Percentiles rank a stretch among this genome's conserved stretches.
Conservation (phyloP, 2,888 invertebrate species). For the Orthosia gracilis region DNA sequence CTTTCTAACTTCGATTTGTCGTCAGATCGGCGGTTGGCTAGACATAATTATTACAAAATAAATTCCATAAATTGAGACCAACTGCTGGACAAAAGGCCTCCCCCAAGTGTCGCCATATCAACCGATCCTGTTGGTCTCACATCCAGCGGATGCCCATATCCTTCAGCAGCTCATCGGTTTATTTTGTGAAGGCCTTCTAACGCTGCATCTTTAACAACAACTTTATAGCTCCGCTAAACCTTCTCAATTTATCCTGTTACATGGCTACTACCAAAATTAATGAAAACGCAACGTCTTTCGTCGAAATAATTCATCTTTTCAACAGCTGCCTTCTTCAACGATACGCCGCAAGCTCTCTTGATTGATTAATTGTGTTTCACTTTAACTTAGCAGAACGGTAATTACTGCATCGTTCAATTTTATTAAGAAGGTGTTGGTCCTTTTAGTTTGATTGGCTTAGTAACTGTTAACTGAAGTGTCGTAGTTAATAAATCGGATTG, state of each 20-base stretch:
- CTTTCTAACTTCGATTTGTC: too few species aligned
- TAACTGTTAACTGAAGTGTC: not conserved
- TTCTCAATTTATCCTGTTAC: not conserved
- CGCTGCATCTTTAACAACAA: too few species aligned
- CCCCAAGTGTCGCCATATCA: too few species aligned
- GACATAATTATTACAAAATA: too few species aligned
- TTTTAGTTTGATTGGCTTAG: slow-evolving; percentile 14
- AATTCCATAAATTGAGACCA: too few species aligned
- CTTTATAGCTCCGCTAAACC: not conserved
- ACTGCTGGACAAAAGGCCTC: too few species aligned
- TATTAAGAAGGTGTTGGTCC: not conserved
- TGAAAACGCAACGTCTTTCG: slow-evolving; percentile 48
- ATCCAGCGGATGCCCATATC: too few species aligned
- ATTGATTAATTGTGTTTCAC: slow-evolving; percentile 62
- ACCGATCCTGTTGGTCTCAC: too few species aligned
- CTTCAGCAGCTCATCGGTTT: too few species aligned
- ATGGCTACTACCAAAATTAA: slow-evolving; percentile 48
- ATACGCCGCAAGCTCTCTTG: slow-evolving; percentile 36
- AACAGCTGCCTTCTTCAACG: slow-evolving; percentile 47
- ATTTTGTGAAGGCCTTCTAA: too few species aligned
- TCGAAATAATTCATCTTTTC: slow-evolving; percentile 60
- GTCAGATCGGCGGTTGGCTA: too few species aligned
- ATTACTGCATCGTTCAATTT: slow-evolving; percentile 44
- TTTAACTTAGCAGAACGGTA: slow-evolving; percentile 39
- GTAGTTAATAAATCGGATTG: not conserved